Conservation (phyloP, 2,888 invertebrate species). For the Hoplodrina blanda region DNA sequence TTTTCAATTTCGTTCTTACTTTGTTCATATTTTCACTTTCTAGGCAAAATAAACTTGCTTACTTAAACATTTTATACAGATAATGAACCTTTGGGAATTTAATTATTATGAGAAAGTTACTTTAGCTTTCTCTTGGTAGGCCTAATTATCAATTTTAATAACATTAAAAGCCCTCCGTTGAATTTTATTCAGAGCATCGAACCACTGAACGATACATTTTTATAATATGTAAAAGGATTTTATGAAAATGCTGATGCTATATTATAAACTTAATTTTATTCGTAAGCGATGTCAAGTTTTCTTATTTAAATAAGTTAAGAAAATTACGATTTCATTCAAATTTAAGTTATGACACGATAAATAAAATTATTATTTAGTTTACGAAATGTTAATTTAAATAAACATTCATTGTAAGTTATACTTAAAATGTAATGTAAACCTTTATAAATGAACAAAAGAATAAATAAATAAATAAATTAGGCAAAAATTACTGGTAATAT, state of each 20-base stretch:
- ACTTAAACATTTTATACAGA: slow-evolving; percentile 33
- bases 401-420: too few relatives aligned
- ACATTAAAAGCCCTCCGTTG: slow-evolving; percentile 19
- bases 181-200: slow-evolving; percentile 8
- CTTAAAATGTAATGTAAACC: too few relatives aligned
- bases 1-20: slow-evolving; percentile 40
- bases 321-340: not conserved
- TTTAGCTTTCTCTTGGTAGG: slow-evolving; percentile 22
- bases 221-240: slow-evolving; percentile 14
- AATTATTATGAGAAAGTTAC: slow-evolving; percentile 49
- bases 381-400: not conserved
- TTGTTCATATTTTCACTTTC: slow-evolving; percentile 39
- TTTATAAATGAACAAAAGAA: too few relatives aligned
- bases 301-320: not conserved
- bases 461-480: too few relatives aligned
- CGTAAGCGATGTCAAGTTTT: not conserved
- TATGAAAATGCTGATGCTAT: slow-evolving; percentile 13
- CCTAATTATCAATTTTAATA: slow-evolving; percentile 53
- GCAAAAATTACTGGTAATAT: too few relatives aligned
- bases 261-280: slow-evolving; percentile 18
- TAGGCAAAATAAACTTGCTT: slow-evolving; percentile 39
- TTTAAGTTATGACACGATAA: slow-evolving; percentile 7
- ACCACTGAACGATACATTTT: slow-evolving; percentile 1
- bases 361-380: slow-evolving; percentile 4
- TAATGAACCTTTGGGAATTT: slow-evolving; percentile 42